Evolutionary conservation across 2,797 vertebrate species (phyloP), one percentile per base, ranked within the genome.

Genomic region (Geotria australis): DNA sequence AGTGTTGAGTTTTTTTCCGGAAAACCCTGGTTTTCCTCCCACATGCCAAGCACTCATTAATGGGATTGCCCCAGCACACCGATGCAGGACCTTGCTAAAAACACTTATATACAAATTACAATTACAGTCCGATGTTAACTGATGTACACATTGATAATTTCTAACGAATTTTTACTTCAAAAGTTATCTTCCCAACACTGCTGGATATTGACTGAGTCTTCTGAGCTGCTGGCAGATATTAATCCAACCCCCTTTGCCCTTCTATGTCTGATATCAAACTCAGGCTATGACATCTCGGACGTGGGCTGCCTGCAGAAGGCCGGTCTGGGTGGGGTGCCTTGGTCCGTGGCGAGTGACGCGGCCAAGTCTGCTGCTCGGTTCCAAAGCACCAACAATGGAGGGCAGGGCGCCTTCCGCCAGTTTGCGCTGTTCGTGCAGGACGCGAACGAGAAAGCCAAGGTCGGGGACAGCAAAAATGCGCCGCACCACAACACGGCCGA

Each of bases 231-330:
- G 7, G 63, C 47, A 38, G 57, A 4, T 45, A 64, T 60, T 51
- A n/a, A 2, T 45, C 38, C 56, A 13, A 24, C 45, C 7, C 47
- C 24, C 12, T 11, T 46, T 13, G 12, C 47, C 1, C 65, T 57
- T 63, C 10, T 9, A 48, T 47, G 56, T 46, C 6, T 2, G 13
- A 8, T 11, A 14, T 47, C 13, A 24, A 58, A 24, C 24, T 38
- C 24, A 91, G 85, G 84, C 51, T 77, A 73, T 2, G 77, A 85
- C 46, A 62, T 73, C 47, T 68, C 70, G 0, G 84, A 94, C 1
- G 71, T 82, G 49, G 66, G 68, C 2, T 88, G 79, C 60, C 66
- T 95, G 67, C 79, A 74, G 61, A 66, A 72, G 60, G 77, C 72
- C 0, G 80, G 81, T 9, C 59, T 83, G 58, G 83, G 85, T 1